Evolutionary conservation across 1,140 invertebrate genomes (phyloP), one percentile per base, ranked within the genome.

Genomic region (Caerostris darwini): DNA sequence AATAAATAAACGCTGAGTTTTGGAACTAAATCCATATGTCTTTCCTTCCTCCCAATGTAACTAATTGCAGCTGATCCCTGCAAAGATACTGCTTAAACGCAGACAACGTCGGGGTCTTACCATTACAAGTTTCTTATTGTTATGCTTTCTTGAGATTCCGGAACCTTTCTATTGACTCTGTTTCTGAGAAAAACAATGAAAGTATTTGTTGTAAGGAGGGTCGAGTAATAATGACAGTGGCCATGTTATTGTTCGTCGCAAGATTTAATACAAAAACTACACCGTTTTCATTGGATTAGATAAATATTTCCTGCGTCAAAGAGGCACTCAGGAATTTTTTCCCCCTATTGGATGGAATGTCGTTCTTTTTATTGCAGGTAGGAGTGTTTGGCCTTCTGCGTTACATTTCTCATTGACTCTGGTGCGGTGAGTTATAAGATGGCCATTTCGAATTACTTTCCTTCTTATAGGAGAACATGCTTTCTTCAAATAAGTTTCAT

Each of bases 281-380:
- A 71, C 67, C 69, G 69, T 81, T 94, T 88, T 94, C 92, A 94
- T 94, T 88, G 69, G 69, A 94, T 94, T 94, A 94, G 92, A 94
- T 89, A 94, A 94, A 89, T 94, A 94, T 94, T 94, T 94, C 92
- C 67, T 77, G 92, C 64, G 69, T 69, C 85, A 71, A 69, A 57
- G 53, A 71, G 34, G 92, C 19, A 58, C 64, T 61, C 50, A 77
- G 0, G 12, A 5, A 12, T 64, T 59, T 88, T 82, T 58, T 71
- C 59, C 64, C 8, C 71, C 53, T 50, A 17, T 10, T 34, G n/a
- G 53, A 67, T 77, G 7, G 54, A 19, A 86, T 89, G 67, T 93
- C 81, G 87, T 93, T 89, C 53, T 89, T 94, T 87, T 81, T 67
- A 87, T 87, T 94, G 56, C 34, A 81, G 14, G 67, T 56, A 64